Evolutionary conservation across 2,888 invertebrate species (phyloP).

Genomic region (Peribatodes rhomboidaria): DNA sequence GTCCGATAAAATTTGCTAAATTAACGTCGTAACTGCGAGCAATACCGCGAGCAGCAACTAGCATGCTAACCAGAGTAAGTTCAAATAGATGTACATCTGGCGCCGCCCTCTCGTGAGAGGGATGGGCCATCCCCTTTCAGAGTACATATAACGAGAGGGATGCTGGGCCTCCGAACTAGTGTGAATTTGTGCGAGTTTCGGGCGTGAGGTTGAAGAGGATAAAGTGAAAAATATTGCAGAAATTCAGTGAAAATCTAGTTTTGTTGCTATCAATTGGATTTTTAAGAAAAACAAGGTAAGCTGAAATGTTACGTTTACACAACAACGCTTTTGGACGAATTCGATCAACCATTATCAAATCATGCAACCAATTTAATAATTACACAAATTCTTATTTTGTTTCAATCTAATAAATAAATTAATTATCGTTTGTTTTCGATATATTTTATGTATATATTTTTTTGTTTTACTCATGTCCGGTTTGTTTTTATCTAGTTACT

Average conservation of each 20-base stretch:
- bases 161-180: slow-evolving; percentile 63
- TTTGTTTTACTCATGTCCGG: no score
- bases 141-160: slow-evolving; percentile 74
- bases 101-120: slow-evolving; percentile 71
- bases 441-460: no score
- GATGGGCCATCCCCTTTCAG: slow-evolving; percentile 67
- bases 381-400: no score
- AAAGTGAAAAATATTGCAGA: slow-evolving; percentile 2
- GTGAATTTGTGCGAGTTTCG: slow-evolving; percentile 8
- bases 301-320: background rate
- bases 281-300: slow-evolving; percentile 3
- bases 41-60: background rate
- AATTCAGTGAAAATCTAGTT: slow-evolving; percentile 7
- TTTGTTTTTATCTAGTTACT: no score
- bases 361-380: no score
- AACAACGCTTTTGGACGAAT: no score
- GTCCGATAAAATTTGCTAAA: background rate
- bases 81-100: slow-evolving; percentile 38
- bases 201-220: slow-evolving; percentile 1
- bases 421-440: no score
- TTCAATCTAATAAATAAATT: no score
- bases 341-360: no score
- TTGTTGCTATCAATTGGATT: slow-evolving; percentile 3
- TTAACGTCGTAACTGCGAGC: background rate
- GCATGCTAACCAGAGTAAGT: slow-evolving; percentile 1